Evolutionary conservation across 2,888 invertebrate genomes (phyloP).

Genomic region (Scrobipalpa atriplicella): DNA sequence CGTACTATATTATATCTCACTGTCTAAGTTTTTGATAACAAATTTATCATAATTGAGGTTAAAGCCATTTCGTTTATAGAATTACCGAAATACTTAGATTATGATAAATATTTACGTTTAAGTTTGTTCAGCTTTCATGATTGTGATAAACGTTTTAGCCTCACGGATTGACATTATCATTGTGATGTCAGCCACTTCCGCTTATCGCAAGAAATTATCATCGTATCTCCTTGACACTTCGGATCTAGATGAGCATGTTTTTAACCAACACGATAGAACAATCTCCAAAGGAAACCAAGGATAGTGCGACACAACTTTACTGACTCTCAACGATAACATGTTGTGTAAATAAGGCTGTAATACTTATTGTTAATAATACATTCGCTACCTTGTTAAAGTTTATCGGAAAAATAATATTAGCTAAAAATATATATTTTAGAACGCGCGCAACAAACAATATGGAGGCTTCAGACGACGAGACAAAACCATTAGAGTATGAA

Average conservation of each 20-base stretch:
- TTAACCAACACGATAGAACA: background rate
- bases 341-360: background rate
- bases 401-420: too few species aligned
- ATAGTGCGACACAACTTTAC: background rate
- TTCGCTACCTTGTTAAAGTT: too few species aligned
- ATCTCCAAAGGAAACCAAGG: background rate
- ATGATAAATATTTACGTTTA: background rate
- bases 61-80: too few species aligned
- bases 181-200: constrained; percentile 15
- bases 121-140: background rate
- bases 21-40: too few species aligned
- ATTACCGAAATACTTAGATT: too few species aligned
- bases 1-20: too few species aligned
- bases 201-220: constrained; percentile 23
- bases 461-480: background rate
- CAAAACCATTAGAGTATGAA: constrained; percentile 9
- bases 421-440: too few species aligned
- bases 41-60: too few species aligned
- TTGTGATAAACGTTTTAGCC: background rate
- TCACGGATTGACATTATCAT: constrained; percentile 23
- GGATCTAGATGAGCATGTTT: constrained; percentile 11
- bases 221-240: constrained; percentile 11
- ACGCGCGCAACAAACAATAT: background rate
- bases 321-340: background rate
- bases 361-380: background rate